Conservation (phyloP, 53 echinoderm and acorn worm species). For the Mesocentrotus franciscanus region DNA sequence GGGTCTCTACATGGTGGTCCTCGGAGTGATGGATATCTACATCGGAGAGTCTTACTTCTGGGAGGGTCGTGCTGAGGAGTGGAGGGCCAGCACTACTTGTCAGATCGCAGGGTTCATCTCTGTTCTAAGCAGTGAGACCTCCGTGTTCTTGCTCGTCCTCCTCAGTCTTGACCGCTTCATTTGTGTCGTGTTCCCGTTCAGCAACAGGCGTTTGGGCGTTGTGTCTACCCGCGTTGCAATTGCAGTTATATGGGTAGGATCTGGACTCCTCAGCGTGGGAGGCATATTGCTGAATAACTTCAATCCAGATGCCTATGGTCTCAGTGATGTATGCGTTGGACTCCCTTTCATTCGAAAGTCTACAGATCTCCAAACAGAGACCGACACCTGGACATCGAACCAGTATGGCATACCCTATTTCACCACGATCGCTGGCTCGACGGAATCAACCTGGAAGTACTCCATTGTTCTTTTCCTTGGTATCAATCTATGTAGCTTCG, state of each 20-base stretch:
- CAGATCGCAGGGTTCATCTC: conserved; percentile 50
- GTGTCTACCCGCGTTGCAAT: background rate
- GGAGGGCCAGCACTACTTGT: conserved; percentile 53
- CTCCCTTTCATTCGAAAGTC: conserved; percentile 52
- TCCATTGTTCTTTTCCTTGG: conserved; percentile 71
- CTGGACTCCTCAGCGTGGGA: background rate
- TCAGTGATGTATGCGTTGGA: conserved; percentile 71
- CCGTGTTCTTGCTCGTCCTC: conserved; percentile 59
- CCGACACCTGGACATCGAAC: background rate
- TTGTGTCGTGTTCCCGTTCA: conserved; percentile 62
- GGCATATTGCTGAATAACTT: background rate
- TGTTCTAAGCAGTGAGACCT: conserved; percentile 53
- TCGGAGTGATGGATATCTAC: conserved; percentile 40
- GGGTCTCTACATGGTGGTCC: conserved; percentile 63
- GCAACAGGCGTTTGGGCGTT: conserved; percentile 13
- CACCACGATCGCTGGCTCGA: background rate
- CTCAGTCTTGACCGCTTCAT: conserved; percentile 65
- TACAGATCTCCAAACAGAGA: background rate
- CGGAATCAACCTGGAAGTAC: conserved; percentile 52
- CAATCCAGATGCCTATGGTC: conserved; percentile 59
- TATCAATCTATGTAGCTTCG: conserved; percentile 62
- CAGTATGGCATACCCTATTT: background rate
- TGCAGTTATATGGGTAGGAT: conserved; percentile 27
- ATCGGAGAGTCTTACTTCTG: conserved; percentile 39
- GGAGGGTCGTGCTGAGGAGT: conserved; percentile 35